Percentiles rank a stretch among this genome's conserved stretches.
These are phyloP conservation scores for Aphidius gifuensis DNA, from an alignment of 1,140 invertebrate genomes.

Conservation along the genomic window DNA sequence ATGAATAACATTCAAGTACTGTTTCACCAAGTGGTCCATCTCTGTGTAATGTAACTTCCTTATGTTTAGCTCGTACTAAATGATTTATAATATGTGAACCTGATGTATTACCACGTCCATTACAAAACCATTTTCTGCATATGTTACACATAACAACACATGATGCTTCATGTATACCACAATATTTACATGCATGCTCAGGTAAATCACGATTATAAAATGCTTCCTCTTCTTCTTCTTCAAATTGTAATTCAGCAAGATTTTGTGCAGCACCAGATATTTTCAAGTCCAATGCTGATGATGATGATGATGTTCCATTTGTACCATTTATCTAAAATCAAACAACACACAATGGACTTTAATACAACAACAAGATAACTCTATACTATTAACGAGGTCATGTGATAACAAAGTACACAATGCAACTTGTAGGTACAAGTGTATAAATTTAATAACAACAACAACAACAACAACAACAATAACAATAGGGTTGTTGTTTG, in stretches of 20 bases:
- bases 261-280: constrained; percentile 70
- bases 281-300: constrained; percentile 59
- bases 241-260: constrained; percentile 80
- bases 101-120: constrained; percentile 95
- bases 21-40: constrained; percentile 98
- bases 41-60: constrained; percentile 96
- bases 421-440: too few relatives aligned
- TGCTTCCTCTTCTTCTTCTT: constrained; percentile 87
- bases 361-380: too few relatives aligned
- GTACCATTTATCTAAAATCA: constrained; percentile 64
- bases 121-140: constrained; percentile 99
- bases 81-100: constrained; percentile 99
- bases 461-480: not conserved
- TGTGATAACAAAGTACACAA: too few relatives aligned
- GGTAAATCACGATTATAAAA: constrained; percentile 88
- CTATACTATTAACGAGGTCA: too few relatives aligned
- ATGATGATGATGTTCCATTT: constrained; percentile 25
- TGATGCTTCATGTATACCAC: constrained; percentile 96
- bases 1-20: constrained; percentile 97
- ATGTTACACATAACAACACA: constrained; percentile 98
- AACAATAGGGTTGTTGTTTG: not conserved
- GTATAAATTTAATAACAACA: too few relatives aligned
- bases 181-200: constrained; percentile 96
- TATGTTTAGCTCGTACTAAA: constrained; percentile 95
- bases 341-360: not conserved